Percentiles rank a stretch among this genome's conserved stretches.
Evolutionary conservation across 2,888 invertebrate species (phyloP).

Genomic region (Lordiphosa fenestrarum): DNA sequence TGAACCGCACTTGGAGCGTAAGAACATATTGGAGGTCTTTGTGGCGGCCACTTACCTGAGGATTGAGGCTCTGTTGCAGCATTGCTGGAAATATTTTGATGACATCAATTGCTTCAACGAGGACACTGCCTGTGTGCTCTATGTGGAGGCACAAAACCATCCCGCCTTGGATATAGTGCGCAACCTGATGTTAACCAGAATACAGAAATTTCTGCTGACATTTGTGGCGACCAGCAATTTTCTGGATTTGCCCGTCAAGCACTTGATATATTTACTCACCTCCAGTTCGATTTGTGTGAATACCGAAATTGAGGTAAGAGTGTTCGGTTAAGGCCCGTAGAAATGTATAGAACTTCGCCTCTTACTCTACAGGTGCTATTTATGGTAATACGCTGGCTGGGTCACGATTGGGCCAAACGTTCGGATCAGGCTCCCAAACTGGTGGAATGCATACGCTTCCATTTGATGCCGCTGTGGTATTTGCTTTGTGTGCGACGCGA

Average conservation of each 20-base stretch:
- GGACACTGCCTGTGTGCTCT: slow-evolving; percentile 81
- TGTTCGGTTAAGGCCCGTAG: background rate
- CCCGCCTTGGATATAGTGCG: slow-evolving; percentile 76
- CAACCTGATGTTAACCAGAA: slow-evolving; percentile 82
- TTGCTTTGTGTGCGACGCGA: slow-evolving; percentile 83
- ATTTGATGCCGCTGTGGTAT: slow-evolving; percentile 89
- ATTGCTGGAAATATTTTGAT: slow-evolving; percentile 87
- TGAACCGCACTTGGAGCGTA: slow-evolving; percentile 82
- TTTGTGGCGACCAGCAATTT: slow-evolving; percentile 88
- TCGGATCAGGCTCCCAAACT: slow-evolving; percentile 83
- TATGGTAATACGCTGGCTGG: slow-evolving; percentile 89
- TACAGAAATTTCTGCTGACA: slow-evolving; percentile 88
- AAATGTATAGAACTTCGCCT: slow-evolving; percentile 22
- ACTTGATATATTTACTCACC: slow-evolving; percentile 84
- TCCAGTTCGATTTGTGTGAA: slow-evolving; percentile 88
- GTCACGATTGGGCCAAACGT: slow-evolving; percentile 85
- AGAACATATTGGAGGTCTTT: slow-evolving; percentile 38
- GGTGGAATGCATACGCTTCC: slow-evolving; percentile 87
- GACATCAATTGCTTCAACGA: slow-evolving; percentile 86
- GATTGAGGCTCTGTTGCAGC: slow-evolving; percentile 58
- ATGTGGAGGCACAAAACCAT: slow-evolving; percentile 81
- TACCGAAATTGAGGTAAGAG: slow-evolving; percentile 81
- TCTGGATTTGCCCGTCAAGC: slow-evolving; percentile 84
- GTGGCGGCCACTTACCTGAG: slow-evolving; percentile 67
- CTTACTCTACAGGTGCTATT: slow-evolving; percentile 83